Evolutionary conservation across 2,113 vertebrate genomes (phyloP), one percentile per base, ranked within the genome.

Genomic region (Desmodus rotundus): DNA sequence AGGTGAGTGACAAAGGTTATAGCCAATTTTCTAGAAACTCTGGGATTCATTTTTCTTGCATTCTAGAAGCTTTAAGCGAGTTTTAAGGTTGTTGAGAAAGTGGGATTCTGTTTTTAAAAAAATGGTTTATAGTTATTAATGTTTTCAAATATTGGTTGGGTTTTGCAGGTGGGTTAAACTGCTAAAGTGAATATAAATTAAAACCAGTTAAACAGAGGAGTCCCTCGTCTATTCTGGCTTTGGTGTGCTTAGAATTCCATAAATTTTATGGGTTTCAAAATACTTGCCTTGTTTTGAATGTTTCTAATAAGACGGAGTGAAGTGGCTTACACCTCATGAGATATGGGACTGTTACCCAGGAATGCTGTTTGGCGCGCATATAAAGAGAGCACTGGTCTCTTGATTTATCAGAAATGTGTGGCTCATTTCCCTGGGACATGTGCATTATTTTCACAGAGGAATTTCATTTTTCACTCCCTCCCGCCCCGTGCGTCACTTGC

Each of bases 321-420:
- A 97, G 96, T 98, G 98, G 98, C 98, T 98, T 97, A 98, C 98
- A 98, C 98, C 98, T 98, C 97, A 36, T 38, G 97, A 98, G 98
- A 98, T 97, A 95, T 7, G 91, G 96, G 97, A 84, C 97, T 86
- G 97, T 98, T 98, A 68, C 98, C 80, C 97, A 98, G 97, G 97
- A 98, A 98, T 98, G 98, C 95, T 97, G 87, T 95, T 98, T 98
- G 98, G 98, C 97, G 38, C 89, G 73, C 96, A 87, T 73, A 92
- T 97, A 98, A 98, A 98, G 97, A 41, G 85, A 97, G 70, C 67
- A 38, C 41, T 95, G 94, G 97, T 97, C 95, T 97, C 91, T 95
- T 76, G 95, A 96, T 94, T 96, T 92, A 73, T 92, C 97, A 95
- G 65, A 82, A 61, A 45, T 91, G 11, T 41, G 63, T 97, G 95